Evolutionary conservation across 2,797 vertebrate genomes (phyloP).

Genomic region (Hypotaenidia okinawae): DNA sequence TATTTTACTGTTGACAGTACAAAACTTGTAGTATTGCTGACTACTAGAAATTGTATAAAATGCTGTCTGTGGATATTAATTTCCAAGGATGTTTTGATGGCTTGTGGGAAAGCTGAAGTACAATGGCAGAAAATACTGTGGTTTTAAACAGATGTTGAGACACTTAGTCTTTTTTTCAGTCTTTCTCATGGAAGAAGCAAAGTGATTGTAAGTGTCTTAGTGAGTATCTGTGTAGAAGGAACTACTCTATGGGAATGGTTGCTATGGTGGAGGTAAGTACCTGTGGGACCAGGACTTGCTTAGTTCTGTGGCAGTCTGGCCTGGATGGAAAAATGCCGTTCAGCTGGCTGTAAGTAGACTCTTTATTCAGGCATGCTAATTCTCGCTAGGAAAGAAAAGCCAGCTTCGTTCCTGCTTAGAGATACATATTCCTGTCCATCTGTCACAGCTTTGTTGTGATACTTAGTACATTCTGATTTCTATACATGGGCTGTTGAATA

Average conservation of each 20-base stretch:
- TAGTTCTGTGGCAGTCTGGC: accelerated
- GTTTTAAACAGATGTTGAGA: not conserved
- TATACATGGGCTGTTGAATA: not conserved
- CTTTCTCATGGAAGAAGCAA: not conserved
- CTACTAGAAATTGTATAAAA: not conserved
- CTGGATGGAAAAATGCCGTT: not conserved
- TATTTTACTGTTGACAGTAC: not conserved
- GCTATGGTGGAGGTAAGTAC: not conserved
- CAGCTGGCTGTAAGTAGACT: not conserved
- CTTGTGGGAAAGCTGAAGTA: not conserved
- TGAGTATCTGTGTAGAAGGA: not conserved
- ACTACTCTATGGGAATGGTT: not conserved
- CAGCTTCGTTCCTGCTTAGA: not conserved
- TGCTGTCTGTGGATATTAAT: not conserved
- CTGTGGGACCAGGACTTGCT: not conserved
- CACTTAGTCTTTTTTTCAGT: not conserved
- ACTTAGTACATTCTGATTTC: not conserved
- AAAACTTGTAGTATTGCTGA: not conserved
- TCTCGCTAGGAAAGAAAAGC: not conserved
- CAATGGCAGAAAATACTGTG: not conserved
- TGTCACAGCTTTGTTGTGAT: not conserved
- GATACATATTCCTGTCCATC: not conserved
- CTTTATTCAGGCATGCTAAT: not conserved
- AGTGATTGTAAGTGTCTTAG: not conserved
- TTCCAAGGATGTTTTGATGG: not conserved